Conservation (phyloP, 2,797 vertebrate species). For the Falco columbarius region DNA sequence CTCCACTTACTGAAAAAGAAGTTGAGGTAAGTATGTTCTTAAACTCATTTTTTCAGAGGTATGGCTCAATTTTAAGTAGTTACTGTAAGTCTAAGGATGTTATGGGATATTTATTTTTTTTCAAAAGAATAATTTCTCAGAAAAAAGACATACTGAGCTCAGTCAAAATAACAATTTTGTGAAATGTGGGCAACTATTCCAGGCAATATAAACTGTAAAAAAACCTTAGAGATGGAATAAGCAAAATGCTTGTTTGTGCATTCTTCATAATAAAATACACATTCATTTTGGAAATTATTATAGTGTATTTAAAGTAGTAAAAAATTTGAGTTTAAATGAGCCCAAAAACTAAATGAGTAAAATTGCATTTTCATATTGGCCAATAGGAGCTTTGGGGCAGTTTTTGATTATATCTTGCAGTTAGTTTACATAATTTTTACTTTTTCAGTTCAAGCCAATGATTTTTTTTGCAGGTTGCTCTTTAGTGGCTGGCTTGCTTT, state of each 20-base stretch:
- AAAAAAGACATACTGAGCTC: not conserved
- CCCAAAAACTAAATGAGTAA: not conserved
- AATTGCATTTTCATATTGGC: not conserved
- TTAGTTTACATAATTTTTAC: not conserved
- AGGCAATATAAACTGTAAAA: not conserved
- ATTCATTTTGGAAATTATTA: not conserved
- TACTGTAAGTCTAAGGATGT: not conserved
- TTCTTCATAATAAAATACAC: not conserved
- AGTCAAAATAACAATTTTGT: not conserved
- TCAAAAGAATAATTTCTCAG: not conserved
- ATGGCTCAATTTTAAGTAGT: not conserved
- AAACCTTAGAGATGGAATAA: not conserved
- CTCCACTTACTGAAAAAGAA: slow-evolving; percentile 95
- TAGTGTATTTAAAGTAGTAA: not conserved
- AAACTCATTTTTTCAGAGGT: not conserved
- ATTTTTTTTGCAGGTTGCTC: not conserved
- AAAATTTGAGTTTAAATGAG: not conserved
- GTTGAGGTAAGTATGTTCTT: slow-evolving; percentile 88
- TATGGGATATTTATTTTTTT: not conserved
- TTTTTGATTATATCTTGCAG: not conserved
- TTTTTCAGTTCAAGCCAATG: not conserved
- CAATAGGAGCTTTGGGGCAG: not conserved
- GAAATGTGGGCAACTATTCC: not conserved
- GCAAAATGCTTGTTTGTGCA: not conserved
- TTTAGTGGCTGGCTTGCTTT: not conserved